Evolutionary conservation across 2,113 vertebrate genomes (phyloP).

Genomic region (Chrysochloris asiatica): DNA sequence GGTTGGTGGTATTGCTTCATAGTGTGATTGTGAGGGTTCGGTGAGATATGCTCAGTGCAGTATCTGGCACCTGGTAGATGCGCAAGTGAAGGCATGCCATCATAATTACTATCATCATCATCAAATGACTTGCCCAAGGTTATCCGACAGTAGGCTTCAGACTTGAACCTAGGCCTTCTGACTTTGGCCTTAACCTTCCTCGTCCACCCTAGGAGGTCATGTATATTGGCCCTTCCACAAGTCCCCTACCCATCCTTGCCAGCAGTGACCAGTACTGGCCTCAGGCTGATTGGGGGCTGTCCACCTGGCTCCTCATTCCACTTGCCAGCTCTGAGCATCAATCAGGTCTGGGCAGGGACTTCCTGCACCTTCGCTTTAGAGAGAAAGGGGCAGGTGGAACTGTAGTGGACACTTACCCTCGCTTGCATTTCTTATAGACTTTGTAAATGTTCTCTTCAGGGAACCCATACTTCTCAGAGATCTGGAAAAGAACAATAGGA

Average conservation of each 20-base stretch:
- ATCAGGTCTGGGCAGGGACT: not conserved
- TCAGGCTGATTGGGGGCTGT: not conserved
- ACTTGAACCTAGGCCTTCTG: not conserved
- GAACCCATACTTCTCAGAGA: slow-evolving; percentile 98
- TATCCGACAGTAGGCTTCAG: not conserved
- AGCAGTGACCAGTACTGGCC: not conserved
- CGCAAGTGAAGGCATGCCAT: not conserved
- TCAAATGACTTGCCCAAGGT: not conserved
- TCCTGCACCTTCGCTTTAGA: not conserved
- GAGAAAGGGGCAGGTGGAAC: not conserved
- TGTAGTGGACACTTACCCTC: slow-evolving; percentile 89
- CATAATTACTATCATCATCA: not conserved
- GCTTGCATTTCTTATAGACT: slow-evolving; percentile 99
- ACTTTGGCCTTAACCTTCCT: no score
- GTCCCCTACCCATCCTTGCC: not conserved
- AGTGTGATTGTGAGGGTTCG: not conserved
- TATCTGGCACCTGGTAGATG: not conserved
- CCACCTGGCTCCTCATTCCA: not conserved
- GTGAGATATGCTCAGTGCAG: no score
- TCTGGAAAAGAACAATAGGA: slow-evolving; percentile 82
- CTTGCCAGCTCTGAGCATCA: not conserved
- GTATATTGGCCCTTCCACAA: not conserved
- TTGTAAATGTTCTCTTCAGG: slow-evolving; percentile 95
- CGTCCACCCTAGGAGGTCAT: not conserved
- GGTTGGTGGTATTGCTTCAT: not conserved